Evolutionary conservation across 35 echinoderm and acorn worm species (phyloP).

Genomic region (Ptychodera flava): DNA sequence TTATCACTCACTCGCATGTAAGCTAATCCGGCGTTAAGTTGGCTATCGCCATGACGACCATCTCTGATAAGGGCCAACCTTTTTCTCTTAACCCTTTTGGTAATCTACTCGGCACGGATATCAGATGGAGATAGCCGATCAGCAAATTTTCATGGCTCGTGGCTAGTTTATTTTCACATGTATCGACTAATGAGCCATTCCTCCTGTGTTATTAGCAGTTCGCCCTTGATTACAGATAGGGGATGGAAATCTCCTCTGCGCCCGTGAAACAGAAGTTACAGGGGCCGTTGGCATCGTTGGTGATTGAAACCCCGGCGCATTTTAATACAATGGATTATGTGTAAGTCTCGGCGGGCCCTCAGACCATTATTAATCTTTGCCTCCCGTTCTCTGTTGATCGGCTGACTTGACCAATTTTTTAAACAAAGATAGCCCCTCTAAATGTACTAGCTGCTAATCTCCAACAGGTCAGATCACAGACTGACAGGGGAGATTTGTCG

Average conservation of each 20-base stretch:
- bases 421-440: too few relatives aligned
- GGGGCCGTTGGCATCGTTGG: too few relatives aligned
- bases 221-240: not conserved
- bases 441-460: too few relatives aligned
- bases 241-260: not conserved
- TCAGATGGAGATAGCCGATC: not conserved
- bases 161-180: not conserved
- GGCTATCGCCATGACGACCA: not conserved
- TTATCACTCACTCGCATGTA: not conserved
- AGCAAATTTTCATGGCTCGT: not conserved
- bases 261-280: not conserved
- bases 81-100: not conserved
- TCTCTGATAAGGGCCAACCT: not conserved
- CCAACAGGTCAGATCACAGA: not conserved
- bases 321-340: too few relatives aligned
- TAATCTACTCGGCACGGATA: not conserved
- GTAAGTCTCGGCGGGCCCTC: too few relatives aligned
- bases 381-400: too few relatives aligned
- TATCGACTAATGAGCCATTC: not conserved
- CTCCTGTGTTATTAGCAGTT: not conserved
- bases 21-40: not conserved
- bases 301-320: not conserved
- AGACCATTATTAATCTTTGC: too few relatives aligned
- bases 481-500: not conserved
- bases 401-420: too few relatives aligned